Evolutionary conservation across 2,888 invertebrate species (phyloP).

Genomic region (Mythimna lalbum): DNA sequence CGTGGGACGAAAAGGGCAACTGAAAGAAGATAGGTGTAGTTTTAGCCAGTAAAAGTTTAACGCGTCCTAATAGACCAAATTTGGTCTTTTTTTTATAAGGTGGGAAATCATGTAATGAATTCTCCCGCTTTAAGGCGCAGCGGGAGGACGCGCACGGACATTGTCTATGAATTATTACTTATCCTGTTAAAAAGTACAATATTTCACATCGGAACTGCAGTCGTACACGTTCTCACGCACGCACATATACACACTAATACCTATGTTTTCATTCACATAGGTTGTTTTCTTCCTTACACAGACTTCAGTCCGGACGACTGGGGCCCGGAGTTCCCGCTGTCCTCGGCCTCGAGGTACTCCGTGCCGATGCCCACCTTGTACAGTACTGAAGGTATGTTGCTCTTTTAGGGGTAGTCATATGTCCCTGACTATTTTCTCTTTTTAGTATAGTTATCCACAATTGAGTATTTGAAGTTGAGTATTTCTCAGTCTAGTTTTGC

Average conservation of each 20-base stretch:
- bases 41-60: too few species aligned
- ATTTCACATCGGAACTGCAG: conserved; percentile 53
- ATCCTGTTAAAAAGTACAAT: not conserved
- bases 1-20: too few species aligned
- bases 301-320: conserved; percentile 92
- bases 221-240: conserved; percentile 51
- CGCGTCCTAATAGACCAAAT: too few species aligned
- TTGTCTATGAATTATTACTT: too few species aligned
- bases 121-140: too few species aligned
- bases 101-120: too few species aligned
- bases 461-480: too few species aligned
- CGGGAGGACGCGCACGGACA: too few species aligned
- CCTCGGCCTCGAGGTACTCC: conserved; percentile 87
- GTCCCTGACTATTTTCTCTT: not conserved
- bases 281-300: conserved; percentile 90
- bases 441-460: too few species aligned
- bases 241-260: conserved; percentile 79
- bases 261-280: conserved; percentile 89
- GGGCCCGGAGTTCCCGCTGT: conserved; percentile 92
- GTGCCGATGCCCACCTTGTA: conserved; percentile 96
- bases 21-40: too few species aligned
- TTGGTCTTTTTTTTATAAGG: too few species aligned
- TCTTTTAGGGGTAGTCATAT: not conserved
- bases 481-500: too few species aligned
- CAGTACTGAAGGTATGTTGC: conserved; percentile 92